Base-by-base conservation (phyloP, 2,888 invertebrate genomes). In the Entomobrya proxima region DNA sequence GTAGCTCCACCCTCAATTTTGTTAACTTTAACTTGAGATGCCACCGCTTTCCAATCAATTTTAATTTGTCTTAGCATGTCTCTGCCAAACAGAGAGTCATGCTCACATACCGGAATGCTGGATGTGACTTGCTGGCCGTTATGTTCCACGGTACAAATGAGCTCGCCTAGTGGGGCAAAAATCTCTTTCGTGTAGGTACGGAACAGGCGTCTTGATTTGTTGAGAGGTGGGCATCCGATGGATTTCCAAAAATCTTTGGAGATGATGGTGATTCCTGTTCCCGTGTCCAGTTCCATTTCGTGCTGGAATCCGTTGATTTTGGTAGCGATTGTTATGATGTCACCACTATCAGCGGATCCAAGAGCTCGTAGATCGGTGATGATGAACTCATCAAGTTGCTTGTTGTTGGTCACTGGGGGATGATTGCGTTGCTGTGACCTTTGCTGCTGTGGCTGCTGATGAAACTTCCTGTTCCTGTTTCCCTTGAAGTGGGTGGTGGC, bases 41-140 rank as follows among this genome's bases (percentile, higher is more conserved):
- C n/a, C n/a, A 88, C 61, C 7, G 18, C 32, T n/a, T 18, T 18
- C 88, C 87, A 85, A 35, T 88, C 83, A 5, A 88, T 47, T n/a
- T 74, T 15, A 30, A 88, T 40, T 30, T 24, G 13, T 37, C 67
- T 24, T 24, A 88, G 30, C 9, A 87, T 40, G 50, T 88, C 86
- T 52, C 85, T 21, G 24, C 86, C 88, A 67, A 87, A 87, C 40
- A 88, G 64, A 0, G 88, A 80, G 2, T 52, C 55, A 9, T 82
- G 81, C 7, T 21, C 7, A 55, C 35, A 30, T n/a, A 81, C 85
- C 7, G 50, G 82, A 24, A 86, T 21, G 5, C 5, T 35, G 11
- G 5, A 15, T 3, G 15, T 40, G 18, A 69, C 18, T 21, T 9
- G 27, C 35, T 74, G 50, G 2, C n/a, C 52, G 21, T 74, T 47